Percentiles rank a stretch among this genome's conserved stretches.
Conservation (phyloP, 2,888 invertebrate genomes). For the Napeogenes inachia region DNA sequence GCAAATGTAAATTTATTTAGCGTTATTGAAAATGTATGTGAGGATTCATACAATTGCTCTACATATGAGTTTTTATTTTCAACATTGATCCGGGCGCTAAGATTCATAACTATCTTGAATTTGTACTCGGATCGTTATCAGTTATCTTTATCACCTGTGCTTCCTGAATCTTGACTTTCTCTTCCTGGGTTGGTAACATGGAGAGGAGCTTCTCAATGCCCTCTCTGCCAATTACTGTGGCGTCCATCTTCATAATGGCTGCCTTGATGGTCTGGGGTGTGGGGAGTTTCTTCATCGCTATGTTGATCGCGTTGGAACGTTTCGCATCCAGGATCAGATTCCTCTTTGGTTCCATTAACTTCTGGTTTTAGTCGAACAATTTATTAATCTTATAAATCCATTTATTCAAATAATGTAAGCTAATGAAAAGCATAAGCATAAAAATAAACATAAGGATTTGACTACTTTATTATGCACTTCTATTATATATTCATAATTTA, state of each 20-base stretch:
- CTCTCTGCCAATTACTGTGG: slow-evolving; percentile 97
- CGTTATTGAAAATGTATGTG: no score
- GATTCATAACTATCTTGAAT: no score
- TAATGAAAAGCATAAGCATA: no score
- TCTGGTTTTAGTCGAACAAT: slow-evolving; percentile 38
- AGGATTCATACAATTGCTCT: no score
- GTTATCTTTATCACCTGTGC: slow-evolving; percentile 81
- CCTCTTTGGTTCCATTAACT: slow-evolving; percentile 70
- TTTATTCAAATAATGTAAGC: no score
- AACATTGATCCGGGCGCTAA: no score
- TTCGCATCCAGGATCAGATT: slow-evolving; percentile 94
- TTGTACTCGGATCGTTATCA: no score
- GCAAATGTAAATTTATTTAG: slow-evolving; percentile 31
- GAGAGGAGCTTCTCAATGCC: slow-evolving; percentile 98
- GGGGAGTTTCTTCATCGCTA: slow-evolving; percentile 98
- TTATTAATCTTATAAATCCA: no score
- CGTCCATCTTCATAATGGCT: slow-evolving; percentile 99
- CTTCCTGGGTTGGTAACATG: slow-evolving; percentile 98
- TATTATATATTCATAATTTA: no score
- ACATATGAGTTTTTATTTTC: no score
- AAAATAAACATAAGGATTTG: no score
- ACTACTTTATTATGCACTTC: no score
- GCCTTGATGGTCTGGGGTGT: slow-evolving; percentile 98
- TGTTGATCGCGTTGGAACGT: slow-evolving; percentile 99
- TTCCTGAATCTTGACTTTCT: slow-evolving; percentile 96